Evolutionary conservation across 2,888 invertebrate species (phyloP).

Genomic region (Mesorhabditis sp.): DNA sequence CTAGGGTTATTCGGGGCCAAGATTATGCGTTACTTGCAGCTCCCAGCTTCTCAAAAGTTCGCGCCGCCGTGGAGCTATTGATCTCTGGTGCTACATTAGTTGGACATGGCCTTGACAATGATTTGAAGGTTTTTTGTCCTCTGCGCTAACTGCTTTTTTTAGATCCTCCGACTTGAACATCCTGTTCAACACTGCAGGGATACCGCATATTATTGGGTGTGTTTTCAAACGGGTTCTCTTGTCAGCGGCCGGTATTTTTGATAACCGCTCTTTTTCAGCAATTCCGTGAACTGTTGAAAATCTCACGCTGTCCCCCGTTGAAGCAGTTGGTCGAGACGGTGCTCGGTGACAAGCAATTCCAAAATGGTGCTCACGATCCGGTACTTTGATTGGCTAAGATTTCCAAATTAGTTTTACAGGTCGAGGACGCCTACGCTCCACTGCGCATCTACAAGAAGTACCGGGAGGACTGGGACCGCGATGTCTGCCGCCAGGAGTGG

Average conservation of each 20-base stretch:
- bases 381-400: not conserved
- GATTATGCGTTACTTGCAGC: not conserved
- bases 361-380: conserved; percentile 1
- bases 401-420: not conserved
- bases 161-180: conserved; percentile 6
- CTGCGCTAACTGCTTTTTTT: conserved; percentile 1
- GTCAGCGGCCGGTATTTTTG: not conserved
- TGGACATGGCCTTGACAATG: not conserved
- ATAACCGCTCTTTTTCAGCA: not conserved
- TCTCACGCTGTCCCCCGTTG: not conserved
- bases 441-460: not conserved
- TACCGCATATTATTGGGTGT: not conserved
- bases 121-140: not conserved
- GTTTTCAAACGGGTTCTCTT: not conserved
- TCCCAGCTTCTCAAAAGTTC: not conserved
- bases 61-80: not conserved
- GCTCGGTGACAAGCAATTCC: not conserved
- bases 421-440: not conserved
- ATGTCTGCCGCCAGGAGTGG: not conserved
- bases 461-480: conserved; percentile 3
- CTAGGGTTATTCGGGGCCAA: not conserved
- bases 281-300: not conserved
- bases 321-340: not conserved
- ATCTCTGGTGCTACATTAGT: not conserved
- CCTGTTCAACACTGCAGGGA: not conserved